Base-by-base conservation (phyloP, 2,888 invertebrate species). In the Bombyx huttoni region DNA sequence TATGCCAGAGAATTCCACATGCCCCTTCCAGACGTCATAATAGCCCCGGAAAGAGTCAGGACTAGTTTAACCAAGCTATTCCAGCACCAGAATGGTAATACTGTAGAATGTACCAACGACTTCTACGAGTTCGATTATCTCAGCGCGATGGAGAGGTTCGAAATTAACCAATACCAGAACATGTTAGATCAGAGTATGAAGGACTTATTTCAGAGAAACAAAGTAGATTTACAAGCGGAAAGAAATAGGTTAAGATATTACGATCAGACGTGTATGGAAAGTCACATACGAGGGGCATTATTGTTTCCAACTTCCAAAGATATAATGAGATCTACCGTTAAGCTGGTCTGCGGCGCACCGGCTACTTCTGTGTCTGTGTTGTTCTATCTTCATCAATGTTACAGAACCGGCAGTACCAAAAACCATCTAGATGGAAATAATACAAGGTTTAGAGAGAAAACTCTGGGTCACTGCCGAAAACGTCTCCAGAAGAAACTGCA, bases 331-430 rank as follows among this genome's bases (percentile, higher is more conserved):
- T 74, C 68, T 34, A 78, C 70, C 2, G 83, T 89, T 0, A 66
- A 70, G 48, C 60, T 88, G 33, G 78, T 82, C 0, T 88, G 89
- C 53, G 85, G 89, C 3, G 76, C 75, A 1, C 57, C 77, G 9
- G 63, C 87, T 0, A 58, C 73, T 35, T 63, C 63, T 8, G 81
- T 89, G 0, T 89, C 88, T 1, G 75, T 89, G 1, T 68, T 89
- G 12, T 89, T 87, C 59, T 89, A 81, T 55, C 74, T 89, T 1
- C 85, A 88, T 51, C 83, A 88, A 56, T 84, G 86, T 55, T 77
- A 79, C 52, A 74, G 85, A 61, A 76, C 78, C 1, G 76, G 72
- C 51, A 72, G 80, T 50, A 45, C 73, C 0, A 77, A 61, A 52
- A 82, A 86, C 54, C 79, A 80, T 54, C 56, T 87, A 40, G 84